Conservation (phyloP, 2,113 vertebrate species). For the Sula dactylatra region DNA sequence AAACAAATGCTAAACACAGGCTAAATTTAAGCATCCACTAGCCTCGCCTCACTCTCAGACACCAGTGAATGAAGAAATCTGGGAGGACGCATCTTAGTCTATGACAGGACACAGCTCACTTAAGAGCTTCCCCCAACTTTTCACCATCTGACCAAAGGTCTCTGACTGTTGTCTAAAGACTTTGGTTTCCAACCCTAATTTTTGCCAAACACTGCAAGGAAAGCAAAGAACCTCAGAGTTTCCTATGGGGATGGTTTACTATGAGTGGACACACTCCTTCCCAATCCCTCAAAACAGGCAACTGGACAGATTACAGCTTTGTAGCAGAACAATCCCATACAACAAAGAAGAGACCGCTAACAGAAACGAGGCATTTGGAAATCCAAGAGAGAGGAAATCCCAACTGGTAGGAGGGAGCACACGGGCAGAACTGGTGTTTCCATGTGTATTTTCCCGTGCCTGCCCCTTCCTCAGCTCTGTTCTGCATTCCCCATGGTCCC, state of each 20-base stretch:
- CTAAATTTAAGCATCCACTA: background rate
- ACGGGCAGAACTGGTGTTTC: background rate
- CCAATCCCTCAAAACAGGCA: background rate
- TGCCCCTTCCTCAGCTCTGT: background rate
- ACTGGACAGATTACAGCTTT: background rate
- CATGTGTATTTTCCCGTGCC: background rate
- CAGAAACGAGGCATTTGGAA: background rate
- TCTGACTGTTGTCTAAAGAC: background rate
- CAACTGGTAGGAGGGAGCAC: background rate
- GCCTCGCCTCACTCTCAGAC: background rate
- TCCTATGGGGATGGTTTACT: background rate
- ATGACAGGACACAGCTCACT: background rate
- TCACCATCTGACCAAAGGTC: background rate
- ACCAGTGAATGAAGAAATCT: background rate
- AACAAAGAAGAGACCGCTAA: background rate
- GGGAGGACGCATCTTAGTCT: background rate
- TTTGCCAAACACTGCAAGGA: background rate
- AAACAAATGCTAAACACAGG: background rate
- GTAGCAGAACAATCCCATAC: background rate
- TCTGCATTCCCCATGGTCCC: background rate
- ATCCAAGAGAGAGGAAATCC: background rate
- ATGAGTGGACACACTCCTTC: background rate
- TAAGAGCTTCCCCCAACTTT: background rate
- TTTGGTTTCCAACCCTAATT: background rate
- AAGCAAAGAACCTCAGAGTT: background rate